Conservation (phyloP, 2,888 invertebrate genomes). For the Himalopsyche anomala region DNA sequence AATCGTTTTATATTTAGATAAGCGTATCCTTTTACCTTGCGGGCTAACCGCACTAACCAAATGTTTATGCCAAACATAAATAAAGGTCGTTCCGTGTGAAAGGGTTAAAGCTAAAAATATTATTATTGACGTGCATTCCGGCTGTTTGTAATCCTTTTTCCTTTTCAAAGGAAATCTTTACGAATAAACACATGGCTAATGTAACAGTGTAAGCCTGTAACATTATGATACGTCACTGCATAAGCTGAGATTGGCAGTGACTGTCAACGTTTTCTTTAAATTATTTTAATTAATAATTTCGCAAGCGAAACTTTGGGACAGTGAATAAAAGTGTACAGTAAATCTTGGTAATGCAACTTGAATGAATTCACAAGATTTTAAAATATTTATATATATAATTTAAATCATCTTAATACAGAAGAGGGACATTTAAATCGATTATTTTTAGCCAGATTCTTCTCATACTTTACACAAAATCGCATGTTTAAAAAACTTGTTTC, state of each 20-base stretch:
- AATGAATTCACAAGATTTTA: no score
- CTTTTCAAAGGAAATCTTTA: conserved; percentile 15
- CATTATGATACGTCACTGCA: conserved; percentile 34
- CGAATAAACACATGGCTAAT: conserved; percentile 30
- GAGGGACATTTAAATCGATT: no score
- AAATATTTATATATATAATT: no score
- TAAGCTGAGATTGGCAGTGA: conserved; percentile 17
- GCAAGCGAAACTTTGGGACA: no score
- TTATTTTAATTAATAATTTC: not conserved
- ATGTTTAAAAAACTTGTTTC: no score
- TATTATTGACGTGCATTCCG: conserved; percentile 27
- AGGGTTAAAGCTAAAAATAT: conserved; percentile 18
- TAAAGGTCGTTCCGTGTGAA: not conserved
- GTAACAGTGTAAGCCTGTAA: conserved; percentile 20
- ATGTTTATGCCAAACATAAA: not conserved
- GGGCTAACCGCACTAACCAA: not conserved
- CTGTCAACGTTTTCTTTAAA: not conserved
- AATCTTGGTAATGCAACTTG: no score
- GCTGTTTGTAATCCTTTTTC: conserved; percentile 26
- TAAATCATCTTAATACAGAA: no score
- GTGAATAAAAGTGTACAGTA: no score
- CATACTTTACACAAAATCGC: no score
- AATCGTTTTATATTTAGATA: no score
- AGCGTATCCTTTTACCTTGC: not conserved
- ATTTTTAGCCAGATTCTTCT: no score